These are phyloP conservation scores for Camponotus fellah DNA, from an alignment of 2,888 invertebrate genomes.

Conservation along the genomic window DNA sequence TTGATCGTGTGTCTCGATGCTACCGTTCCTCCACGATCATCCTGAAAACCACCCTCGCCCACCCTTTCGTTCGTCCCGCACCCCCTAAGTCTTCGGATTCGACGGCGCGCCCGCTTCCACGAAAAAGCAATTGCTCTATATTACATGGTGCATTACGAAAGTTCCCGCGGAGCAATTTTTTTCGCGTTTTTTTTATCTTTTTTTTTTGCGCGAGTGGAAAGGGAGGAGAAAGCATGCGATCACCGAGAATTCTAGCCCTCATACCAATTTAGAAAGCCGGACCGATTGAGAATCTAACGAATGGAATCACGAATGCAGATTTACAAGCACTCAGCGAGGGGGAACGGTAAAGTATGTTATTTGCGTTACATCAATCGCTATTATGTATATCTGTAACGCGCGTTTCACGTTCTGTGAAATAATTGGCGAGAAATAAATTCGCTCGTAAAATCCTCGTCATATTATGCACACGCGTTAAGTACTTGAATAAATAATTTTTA, in stretches of 20 bases:
- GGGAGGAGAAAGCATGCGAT: slow-evolving; percentile 23
- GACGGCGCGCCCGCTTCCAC: slow-evolving; percentile 10
- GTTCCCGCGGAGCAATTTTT: slow-evolving; percentile 40
- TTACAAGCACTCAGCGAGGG: slow-evolving; percentile 35
- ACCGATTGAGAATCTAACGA: slow-evolving; percentile 17
- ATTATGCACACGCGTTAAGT: slow-evolving; percentile 28
- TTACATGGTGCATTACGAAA: slow-evolving; percentile 43
- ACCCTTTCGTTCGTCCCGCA: background rate
- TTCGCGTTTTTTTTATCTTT: background rate
- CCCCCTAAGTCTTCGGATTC: background rate
- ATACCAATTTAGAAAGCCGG: slow-evolving; percentile 28
- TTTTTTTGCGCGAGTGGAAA: background rate
- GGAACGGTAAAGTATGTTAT: slow-evolving; percentile 33
- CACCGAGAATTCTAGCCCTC: slow-evolving; percentile 4
- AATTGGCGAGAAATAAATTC: slow-evolving; percentile 10
- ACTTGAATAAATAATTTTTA: slow-evolving; percentile 30
- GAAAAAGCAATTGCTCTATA: slow-evolving; percentile 49
- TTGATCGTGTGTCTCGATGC: slow-evolving; percentile 65
- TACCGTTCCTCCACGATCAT: background rate
- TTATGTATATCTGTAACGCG: slow-evolving; percentile 16
- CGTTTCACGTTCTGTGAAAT: slow-evolving; percentile 5
- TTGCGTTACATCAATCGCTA: slow-evolving; percentile 23
- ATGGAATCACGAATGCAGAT: slow-evolving; percentile 47
- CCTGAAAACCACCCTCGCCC: background rate
- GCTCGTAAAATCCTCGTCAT: background rate